Base-by-base conservation (phyloP, 2,113 vertebrate genomes). In the Peromyscus maniculatus region DNA sequence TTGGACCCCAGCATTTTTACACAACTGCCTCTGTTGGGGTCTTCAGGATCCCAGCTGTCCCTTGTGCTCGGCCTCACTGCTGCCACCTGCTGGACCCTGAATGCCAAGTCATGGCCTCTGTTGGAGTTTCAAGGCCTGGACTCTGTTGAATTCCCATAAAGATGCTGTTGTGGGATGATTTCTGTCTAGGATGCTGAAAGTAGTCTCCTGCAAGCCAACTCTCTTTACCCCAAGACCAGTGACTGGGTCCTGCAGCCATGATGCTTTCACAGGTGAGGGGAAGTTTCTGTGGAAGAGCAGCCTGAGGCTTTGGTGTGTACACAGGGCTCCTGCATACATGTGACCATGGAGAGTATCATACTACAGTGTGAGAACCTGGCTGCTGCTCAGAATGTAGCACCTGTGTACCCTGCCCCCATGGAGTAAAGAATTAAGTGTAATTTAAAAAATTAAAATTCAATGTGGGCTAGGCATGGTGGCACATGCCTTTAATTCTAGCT, bases 1-100 rank as follows among this genome's bases (percentile, higher is more conserved):
- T 28, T 99, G 98, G 91, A 91, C 95, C 39, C 24, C 99, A 78
- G 0, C 98, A 98, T 0, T 98, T 99, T 93, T 96, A 98, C 0
- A 98, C 99, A 46, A 98, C 4, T 69, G 19, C 13, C 2, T 64
- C 36, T 39, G n/a, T 43, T 10, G 5, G n/a, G 33, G 46, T 66
- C 52, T 0, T 0, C 33, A 66, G 49, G 57, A 33, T 4, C 5
- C 33, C 10, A 11, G 10, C 3, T 57, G 1, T 3, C 22, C 8
- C 36, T 7, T 66, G 84, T 36, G 16, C 31, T 78, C 17, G 36
- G 79, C 31, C 52, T 28, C 19, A 10, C 13, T 46, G 28, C 69
- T 72, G 26, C 36, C 62, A 4, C 1, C 2, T 24, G 2, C 0
- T 0, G 12, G 16, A 43, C 79, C 3, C 57, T 12, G 49, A 36